These are phyloP conservation scores for Urechis unicinctus DNA, from an alignment of 2,888 invertebrate species.

Conservation along the genomic window DNA sequence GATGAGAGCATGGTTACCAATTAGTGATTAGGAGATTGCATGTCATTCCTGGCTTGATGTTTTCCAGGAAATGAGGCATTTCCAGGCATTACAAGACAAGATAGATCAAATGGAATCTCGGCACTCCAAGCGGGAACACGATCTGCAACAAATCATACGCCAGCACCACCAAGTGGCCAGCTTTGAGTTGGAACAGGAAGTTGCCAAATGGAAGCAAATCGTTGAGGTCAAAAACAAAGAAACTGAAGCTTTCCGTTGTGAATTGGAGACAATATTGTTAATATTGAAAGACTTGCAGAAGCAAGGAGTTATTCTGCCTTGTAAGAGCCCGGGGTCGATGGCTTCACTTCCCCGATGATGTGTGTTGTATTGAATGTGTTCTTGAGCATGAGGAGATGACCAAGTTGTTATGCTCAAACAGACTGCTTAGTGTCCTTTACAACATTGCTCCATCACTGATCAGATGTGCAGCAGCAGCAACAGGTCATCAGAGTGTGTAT, in stretches of 20 bases:
- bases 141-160: constrained; percentile 27
- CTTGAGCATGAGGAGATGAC: no score
- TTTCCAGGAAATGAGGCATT: constrained; percentile 46
- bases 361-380: no score
- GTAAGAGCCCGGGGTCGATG: no score
- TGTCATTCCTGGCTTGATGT: background rate
- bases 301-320: constrained; percentile 43
- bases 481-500: no score
- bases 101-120: constrained; percentile 38
- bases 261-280: constrained; percentile 46
- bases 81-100: constrained; percentile 40
- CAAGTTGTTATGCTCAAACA: no score
- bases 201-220: constrained; percentile 37
- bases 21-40: no score
- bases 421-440: no score
- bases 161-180: constrained; percentile 29
- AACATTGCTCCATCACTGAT: no score
- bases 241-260: constrained; percentile 41
- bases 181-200: constrained; percentile 34
- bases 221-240: constrained; percentile 44
- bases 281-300: constrained; percentile 41
- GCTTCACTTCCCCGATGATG: no score
- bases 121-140: constrained; percentile 36
- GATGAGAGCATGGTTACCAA: no score
- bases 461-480: no score